Conservation (phyloP, 1,140 invertebrate species). For the Hypothenemus hampei region DNA sequence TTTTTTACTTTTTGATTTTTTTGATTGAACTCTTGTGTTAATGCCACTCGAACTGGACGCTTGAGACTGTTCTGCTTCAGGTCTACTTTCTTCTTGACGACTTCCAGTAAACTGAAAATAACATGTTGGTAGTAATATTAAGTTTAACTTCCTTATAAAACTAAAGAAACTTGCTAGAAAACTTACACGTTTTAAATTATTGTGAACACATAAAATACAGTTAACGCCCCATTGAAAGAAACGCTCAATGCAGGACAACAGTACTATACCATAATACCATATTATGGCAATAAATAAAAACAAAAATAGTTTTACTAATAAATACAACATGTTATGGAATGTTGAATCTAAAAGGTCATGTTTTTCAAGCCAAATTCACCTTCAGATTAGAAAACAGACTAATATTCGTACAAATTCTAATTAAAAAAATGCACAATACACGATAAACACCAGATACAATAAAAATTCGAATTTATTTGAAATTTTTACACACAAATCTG, state of each 20-base stretch:
- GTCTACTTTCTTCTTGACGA: no score
- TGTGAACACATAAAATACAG: conserved; percentile 12
- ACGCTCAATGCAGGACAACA: not conserved
- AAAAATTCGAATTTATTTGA: no score
- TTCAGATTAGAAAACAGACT: no score
- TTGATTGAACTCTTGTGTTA: not conserved
- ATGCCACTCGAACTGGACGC: no score
- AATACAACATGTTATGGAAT: conserved; percentile 18
- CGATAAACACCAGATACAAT: no score
- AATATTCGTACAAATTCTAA: no score
- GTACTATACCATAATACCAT: conserved; percentile 15
- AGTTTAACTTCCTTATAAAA: no score
- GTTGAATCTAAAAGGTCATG: conserved; percentile 19
- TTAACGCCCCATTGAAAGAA: not conserved
- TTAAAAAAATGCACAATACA: no score
- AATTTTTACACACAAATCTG: no score
- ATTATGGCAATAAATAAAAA: conserved; percentile 5
- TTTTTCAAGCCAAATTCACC: conserved; percentile 7
- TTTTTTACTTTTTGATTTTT: conserved; percentile 5
- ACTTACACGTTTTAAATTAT: conserved; percentile 27
- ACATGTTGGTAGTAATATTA: no score
- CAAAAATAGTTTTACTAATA: conserved; percentile 13
- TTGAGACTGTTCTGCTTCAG: no score
- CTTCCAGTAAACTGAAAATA: no score
- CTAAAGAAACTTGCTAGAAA: conserved; percentile 3